These are phyloP conservation scores for Cryptoblepharus egeriae DNA, from an alignment of 2,797 vertebrate genomes.

Conservation along the genomic window DNA sequence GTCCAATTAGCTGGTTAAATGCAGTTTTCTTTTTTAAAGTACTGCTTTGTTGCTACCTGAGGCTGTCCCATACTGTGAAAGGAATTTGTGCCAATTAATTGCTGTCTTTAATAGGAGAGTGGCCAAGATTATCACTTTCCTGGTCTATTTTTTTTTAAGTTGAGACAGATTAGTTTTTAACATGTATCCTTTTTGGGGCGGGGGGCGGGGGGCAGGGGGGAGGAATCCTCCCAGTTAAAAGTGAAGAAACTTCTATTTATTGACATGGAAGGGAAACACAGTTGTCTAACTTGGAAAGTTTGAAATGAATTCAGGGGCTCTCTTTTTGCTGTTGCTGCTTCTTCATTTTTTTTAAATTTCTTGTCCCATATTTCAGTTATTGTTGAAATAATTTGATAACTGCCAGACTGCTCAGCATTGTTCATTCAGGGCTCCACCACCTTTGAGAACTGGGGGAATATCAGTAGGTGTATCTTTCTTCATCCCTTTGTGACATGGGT, in stretches of 20 bases:
- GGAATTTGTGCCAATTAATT: conserved; percentile 29
- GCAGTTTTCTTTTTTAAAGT: conserved; percentile 29
- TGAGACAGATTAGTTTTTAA: not conserved
- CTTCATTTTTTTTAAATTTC: not conserved
- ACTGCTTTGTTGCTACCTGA: conserved; percentile 38
- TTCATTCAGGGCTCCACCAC: not conserved
- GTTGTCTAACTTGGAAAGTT: not conserved
- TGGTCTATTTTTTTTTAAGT: not conserved
- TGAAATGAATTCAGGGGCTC: not conserved
- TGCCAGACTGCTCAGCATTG: not conserved
- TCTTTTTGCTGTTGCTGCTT: not conserved
- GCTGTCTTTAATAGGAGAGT: conserved; percentile 1
- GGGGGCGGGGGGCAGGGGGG: too few relatives aligned
- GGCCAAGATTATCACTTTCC: not conserved
- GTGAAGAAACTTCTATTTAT: conserved; percentile 3
- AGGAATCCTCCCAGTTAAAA: not conserved
- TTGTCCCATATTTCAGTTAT: not conserved
- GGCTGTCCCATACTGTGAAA: conserved; percentile 14
- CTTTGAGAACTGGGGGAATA: not conserved
- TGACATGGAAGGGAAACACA: not conserved
- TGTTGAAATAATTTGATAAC: not conserved
- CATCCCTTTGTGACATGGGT: not conserved
- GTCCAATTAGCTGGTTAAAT: conserved; percentile 42
- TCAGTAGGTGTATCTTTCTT: not conserved
- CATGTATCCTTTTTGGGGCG: not conserved